Conservation (phyloP, 2,797 vertebrate genomes). For the Premnoplex brunnescens region DNA sequence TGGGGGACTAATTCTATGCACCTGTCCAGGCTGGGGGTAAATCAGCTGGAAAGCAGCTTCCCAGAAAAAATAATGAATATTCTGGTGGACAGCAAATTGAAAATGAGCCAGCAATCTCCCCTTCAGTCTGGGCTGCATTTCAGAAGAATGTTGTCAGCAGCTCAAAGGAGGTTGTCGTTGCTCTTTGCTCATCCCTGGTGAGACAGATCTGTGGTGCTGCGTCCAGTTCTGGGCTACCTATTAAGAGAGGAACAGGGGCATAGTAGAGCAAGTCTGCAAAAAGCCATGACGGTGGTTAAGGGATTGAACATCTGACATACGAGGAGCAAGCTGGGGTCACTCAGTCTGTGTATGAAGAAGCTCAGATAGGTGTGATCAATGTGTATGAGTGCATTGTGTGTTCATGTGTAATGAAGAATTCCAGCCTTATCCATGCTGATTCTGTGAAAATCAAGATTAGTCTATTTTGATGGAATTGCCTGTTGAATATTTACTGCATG, state of each 20-base stretch:
- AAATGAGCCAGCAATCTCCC: not conserved
- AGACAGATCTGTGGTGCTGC: not conserved
- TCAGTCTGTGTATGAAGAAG: not conserved
- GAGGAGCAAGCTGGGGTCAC: not conserved
- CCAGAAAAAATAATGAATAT: accelerated
- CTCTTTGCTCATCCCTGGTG: not conserved
- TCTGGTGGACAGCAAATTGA: not conserved
- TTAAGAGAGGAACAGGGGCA: not conserved
- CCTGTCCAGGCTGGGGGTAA: accelerated
- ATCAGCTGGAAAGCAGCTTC: not conserved
- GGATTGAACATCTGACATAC: not conserved
- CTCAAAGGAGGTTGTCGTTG: not conserved
- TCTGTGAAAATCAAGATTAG: not conserved
- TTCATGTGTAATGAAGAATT: not conserved
- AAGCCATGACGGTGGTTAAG: not conserved
- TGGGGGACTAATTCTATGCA: not conserved
- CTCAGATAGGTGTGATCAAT: not conserved
- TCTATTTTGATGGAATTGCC: not conserved
- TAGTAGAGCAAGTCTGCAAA: not conserved
- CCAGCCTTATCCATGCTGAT: not conserved
- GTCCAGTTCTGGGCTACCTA: not conserved
- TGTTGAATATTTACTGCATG: not conserved
- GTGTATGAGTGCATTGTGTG: not conserved
- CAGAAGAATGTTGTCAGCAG: not conserved
- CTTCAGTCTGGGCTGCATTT: not conserved